A percentile compares a stretch with the other conserved stretches of the same genome.
These are phyloP conservation scores for Pempheris klunzingeri DNA, from an alignment of 2,797 vertebrate genomes.

Conservation along the genomic window DNA sequence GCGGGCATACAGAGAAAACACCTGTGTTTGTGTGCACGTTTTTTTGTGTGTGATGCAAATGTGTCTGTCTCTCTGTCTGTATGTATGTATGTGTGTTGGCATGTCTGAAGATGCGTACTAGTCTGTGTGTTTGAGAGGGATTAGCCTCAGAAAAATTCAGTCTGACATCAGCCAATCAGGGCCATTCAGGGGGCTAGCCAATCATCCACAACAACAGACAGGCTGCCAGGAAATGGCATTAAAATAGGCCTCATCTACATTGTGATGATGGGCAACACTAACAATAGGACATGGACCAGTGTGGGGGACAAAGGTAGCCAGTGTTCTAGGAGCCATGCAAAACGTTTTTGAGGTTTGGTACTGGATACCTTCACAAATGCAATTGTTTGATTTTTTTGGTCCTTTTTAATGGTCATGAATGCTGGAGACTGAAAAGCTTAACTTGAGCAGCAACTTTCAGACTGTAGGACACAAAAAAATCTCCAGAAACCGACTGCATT, in stretches of 20 bases:
- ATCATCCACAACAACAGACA: slow-evolving; percentile 54
- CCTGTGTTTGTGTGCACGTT: slow-evolving; percentile 78
- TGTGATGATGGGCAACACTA: slow-evolving; percentile 10
- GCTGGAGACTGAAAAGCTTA: background rate
- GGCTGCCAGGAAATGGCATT: slow-evolving; percentile 55
- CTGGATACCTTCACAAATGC: background rate
- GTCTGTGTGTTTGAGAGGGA: slow-evolving; percentile 56
- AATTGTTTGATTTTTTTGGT: background rate
- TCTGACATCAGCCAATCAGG: slow-evolving; percentile 73
- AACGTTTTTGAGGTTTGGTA: slow-evolving; percentile 1
- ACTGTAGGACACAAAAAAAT: background rate
- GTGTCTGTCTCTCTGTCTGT: background rate
- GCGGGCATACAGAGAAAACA: slow-evolving; percentile 78
- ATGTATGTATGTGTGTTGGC: slow-evolving; percentile 53
- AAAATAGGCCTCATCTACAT: slow-evolving; percentile 43
- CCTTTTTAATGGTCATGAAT: background rate
- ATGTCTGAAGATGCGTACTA: slow-evolving; percentile 56
- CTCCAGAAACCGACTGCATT: background rate
- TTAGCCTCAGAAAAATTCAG: slow-evolving; percentile 65
- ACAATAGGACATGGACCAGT: background rate
- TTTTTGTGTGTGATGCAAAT: slow-evolving; percentile 29
- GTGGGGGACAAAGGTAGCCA: background rate
- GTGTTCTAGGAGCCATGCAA: background rate
- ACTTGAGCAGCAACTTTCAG: background rate
- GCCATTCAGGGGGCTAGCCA: slow-evolving; percentile 50